These are phyloP conservation scores for Belgica antarctica DNA, from an alignment of 2,888 invertebrate genomes.

Conservation along the genomic window DNA sequence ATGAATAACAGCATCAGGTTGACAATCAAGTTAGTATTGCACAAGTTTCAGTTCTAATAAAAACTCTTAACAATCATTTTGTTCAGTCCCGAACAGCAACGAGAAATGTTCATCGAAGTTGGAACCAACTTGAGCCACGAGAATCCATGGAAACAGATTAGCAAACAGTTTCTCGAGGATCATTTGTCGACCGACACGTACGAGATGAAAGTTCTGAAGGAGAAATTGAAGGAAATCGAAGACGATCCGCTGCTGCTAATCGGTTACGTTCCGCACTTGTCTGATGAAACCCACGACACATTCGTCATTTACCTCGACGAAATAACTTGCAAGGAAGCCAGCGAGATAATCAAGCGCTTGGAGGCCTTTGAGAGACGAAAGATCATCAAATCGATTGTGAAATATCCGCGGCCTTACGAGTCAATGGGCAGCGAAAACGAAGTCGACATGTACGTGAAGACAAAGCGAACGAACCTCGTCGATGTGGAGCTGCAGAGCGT, in stretches of 20 bases:
- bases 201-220: constrained; percentile 55
- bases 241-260: constrained; percentile 59
- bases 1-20: constrained; percentile 17
- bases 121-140: constrained; percentile 70
- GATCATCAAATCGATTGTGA: constrained; percentile 60
- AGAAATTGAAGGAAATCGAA: constrained; percentile 54
- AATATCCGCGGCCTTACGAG: constrained; percentile 60
- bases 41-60: neutral
- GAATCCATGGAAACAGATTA: constrained; percentile 69
- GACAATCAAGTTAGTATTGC: constrained; percentile 23
- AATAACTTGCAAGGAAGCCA: constrained; percentile 58
- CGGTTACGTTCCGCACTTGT: constrained; percentile 67
- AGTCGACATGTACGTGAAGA: constrained; percentile 58
- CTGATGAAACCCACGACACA: constrained; percentile 64
- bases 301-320: constrained; percentile 67
- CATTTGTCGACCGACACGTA: constrained; percentile 57
- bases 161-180: constrained; percentile 63
- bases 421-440: constrained; percentile 66
- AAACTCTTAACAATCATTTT: neutral
- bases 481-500: constrained; percentile 67
- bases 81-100: constrained; percentile 48
- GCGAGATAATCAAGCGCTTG: constrained; percentile 59
- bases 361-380: constrained; percentile 55
- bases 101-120: constrained; percentile 61
- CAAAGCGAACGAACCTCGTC: constrained; percentile 60